Evolutionary conservation across 2,113 vertebrate species (phyloP).

Genomic region (Hypanus sabinus): DNA sequence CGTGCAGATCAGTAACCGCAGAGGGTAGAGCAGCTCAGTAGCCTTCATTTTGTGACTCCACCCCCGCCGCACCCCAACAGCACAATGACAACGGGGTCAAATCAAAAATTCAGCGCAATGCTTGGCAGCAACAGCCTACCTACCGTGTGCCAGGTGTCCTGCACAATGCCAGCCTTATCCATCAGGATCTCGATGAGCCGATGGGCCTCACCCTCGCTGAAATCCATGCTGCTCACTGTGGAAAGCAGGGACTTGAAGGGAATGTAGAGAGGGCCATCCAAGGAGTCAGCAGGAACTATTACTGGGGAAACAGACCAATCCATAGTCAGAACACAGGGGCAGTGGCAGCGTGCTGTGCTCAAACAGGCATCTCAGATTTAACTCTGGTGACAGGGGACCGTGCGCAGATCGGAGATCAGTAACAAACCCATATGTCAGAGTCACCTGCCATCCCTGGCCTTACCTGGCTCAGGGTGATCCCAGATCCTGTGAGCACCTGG

Average conservation of each 20-base stretch:
- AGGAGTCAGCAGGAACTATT: conserved; percentile 48
- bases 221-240: conserved; percentile 73
- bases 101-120: background rate
- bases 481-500: too few species aligned
- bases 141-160: conserved; percentile 88
- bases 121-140: conserved; percentile 19
- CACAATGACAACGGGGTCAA: background rate
- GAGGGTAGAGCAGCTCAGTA: background rate
- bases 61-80: background rate
- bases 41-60: background rate
- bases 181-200: conserved; percentile 83
- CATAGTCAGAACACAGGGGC: background rate
- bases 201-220: conserved; percentile 79
- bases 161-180: conserved; percentile 71
- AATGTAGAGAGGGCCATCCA: conserved; percentile 67
- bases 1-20: background rate
- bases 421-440: too few species aligned
- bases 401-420: too few species aligned
- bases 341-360: too few species aligned
- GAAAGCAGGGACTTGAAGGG: conserved; percentile 81
- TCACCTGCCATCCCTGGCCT: too few species aligned
- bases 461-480: too few species aligned
- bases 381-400: too few species aligned
- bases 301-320: conserved; percentile 29
- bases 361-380: too few species aligned